Base-by-base conservation (phyloP, 2,888 invertebrate species). In the Odontocerum albicorne region DNA sequence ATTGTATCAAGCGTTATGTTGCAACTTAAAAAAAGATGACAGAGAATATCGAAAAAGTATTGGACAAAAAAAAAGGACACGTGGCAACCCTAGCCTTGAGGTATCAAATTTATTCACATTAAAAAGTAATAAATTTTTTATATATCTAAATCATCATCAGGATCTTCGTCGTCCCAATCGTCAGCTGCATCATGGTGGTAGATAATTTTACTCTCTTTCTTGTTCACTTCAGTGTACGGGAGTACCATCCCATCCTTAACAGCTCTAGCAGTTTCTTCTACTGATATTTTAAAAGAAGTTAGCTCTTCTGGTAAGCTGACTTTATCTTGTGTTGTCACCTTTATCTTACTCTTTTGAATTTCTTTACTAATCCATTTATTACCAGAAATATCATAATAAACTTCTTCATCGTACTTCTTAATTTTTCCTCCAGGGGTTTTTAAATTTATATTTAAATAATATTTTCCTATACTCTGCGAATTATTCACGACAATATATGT, bases 141-240 rank as follows among this genome's bases (percentile, higher is more conserved):
- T 65, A 90, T 83, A 72, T 87, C 84, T 57, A 92, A 75, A 73
- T 92, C 92, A 70, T 92, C 90, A 76, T 92, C 92, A 1, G 91
- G 91, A 72, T 92, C 90, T 72, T 91, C 91, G 65, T 90, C 90
- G 66, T 92, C 92, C 77, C 88, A 86, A 68, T 91, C 91, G 69
- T 91, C 91, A 1, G 83, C 79, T 49, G 83, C 84, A 71, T 92
- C 91, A 7, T 90, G 87, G 61, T 85, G 80, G 66, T 92, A 91
- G 63, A 84, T 80, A 27, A 91, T 87, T 66, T 83, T 83, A 35
- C 85, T 82, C 56, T 79, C 80, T 1, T 76, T 73, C 50, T 75
- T 70, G 60, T 76, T 73, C 44, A 75, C 74, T 61, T 77, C 77
- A 62, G 75, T 75, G 65, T 86, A 87, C 0, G 87, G 87, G 49